Percentiles rank a stretch among this genome's conserved stretches.
These are phyloP conservation scores for Hylyphantes graminicola DNA, from an alignment of 1,140 invertebrate genomes.

Conservation along the genomic window DNA sequence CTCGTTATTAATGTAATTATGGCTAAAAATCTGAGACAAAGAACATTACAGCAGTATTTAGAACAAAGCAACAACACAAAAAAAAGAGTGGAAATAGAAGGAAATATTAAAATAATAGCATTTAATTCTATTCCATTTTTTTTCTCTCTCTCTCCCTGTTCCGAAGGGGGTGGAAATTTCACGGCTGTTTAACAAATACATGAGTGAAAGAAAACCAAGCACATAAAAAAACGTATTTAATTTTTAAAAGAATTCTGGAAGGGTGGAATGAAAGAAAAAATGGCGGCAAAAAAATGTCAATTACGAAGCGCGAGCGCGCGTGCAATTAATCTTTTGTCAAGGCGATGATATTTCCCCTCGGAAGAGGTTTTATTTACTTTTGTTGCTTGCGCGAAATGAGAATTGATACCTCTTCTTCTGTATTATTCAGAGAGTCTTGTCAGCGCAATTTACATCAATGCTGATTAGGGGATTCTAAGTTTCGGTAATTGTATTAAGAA, in stretches of 20 bases:
- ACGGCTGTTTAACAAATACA: conserved; percentile 37
- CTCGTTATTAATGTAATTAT: conserved; percentile 60
- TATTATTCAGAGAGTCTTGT: neutral
- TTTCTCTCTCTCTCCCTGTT: neutral
- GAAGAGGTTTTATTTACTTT: conserved; percentile 33
- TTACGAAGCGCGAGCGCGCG: conserved; percentile 50
- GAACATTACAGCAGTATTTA: conserved; percentile 22
- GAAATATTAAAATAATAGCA: conserved; percentile 60
- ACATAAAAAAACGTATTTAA: conserved; percentile 45
- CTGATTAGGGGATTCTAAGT: too few species aligned
- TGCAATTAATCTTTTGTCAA: conserved; percentile 55
- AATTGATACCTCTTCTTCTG: conserved; percentile 21
- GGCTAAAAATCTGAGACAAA: conserved; percentile 54
- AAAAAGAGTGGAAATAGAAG: neutral
- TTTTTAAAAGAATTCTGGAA: conserved; percentile 52
- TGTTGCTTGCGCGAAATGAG: conserved; percentile 16
- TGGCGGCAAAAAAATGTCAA: conserved; percentile 54
- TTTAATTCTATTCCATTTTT: conserved; percentile 46
- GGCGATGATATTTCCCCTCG: conserved; percentile 34
- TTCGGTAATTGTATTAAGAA: too few species aligned
- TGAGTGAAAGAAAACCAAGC: neutral
- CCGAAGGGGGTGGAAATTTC: conserved; percentile 16
- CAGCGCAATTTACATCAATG: too few species aligned
- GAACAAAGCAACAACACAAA: too few species aligned
- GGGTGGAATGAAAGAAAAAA: conserved; percentile 12